phyloP scores from a whole-genome alignment of 2,888 invertebrate genomes.

The Priocnemis perturbator region DNA sequence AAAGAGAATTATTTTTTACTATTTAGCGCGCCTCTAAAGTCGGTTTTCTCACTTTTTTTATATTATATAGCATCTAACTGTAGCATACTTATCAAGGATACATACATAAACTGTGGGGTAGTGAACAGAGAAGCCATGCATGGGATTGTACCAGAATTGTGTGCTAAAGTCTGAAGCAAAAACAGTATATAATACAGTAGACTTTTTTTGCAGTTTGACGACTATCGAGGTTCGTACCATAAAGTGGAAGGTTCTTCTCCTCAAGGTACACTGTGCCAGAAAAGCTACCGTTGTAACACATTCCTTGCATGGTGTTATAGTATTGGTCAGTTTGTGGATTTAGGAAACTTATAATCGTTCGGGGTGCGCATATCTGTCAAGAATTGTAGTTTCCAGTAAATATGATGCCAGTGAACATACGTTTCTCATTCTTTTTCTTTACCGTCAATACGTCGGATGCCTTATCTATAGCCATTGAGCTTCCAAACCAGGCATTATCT shows the following conservation, averaged over 20 bases:
- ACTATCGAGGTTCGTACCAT: slow-evolving; percentile 31
- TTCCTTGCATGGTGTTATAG: slow-evolving; percentile 59
- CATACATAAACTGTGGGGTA: slow-evolving; percentile 41
- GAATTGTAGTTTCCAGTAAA: neutral
- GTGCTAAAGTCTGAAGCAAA: slow-evolving; percentile 50
- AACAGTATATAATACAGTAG: slow-evolving; percentile 8
- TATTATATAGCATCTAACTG: too few relatives aligned
- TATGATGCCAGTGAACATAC: neutral
- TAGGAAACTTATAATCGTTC: slow-evolving; percentile 50
- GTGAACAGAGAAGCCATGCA: slow-evolving; percentile 62
- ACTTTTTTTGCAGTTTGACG: neutral
- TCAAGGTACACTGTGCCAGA: slow-evolving; percentile 35
- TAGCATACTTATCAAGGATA: neutral
- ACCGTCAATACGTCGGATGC: slow-evolving; percentile 66
- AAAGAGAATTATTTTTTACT: too few relatives aligned
- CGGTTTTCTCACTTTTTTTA: too few relatives aligned
- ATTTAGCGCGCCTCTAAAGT: too few relatives aligned
- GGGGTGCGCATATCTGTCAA: slow-evolving; percentile 63
- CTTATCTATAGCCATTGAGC: slow-evolving; percentile 75
- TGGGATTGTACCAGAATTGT: slow-evolving; percentile 55
- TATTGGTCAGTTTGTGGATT: neutral
- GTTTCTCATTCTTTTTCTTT: slow-evolving; percentile 15
- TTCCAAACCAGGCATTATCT: slow-evolving; percentile 77
- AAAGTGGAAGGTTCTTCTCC: slow-evolving; percentile 34
- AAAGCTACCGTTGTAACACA: slow-evolving; percentile 57